Conservation (phyloP, 1,140 invertebrate genomes). For the Tetramorium parvispinum region DNA sequence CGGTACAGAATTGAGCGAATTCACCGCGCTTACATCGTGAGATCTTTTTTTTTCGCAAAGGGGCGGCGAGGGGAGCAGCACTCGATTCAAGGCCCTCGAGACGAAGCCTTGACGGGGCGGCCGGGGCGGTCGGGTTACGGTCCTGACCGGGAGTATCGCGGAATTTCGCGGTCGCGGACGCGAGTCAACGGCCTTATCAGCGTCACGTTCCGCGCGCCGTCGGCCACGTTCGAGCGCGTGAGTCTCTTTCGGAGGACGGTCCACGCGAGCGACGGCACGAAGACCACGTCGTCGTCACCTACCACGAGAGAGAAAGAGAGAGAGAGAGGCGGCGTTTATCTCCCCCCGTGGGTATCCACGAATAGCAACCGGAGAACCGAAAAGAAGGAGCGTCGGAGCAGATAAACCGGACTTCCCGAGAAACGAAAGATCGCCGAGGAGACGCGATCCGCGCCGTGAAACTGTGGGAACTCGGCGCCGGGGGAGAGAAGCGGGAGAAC, state of each 20-base stretch:
- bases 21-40: background rate
- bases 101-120: background rate
- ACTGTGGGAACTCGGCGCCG: too few relatives aligned
- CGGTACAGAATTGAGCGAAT: background rate
- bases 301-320: background rate
- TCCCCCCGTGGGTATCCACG: background rate
- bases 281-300: background rate
- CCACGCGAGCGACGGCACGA: background rate
- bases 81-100: background rate
- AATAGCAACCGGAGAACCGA: background rate
- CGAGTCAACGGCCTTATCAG: slow-evolving; percentile 81
- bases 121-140: slow-evolving; percentile 17
- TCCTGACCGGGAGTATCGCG: slow-evolving; percentile 60
- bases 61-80: background rate
- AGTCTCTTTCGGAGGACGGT: background rate
- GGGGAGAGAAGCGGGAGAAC: too few relatives aligned
- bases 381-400: background rate
- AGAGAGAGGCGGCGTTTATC: background rate
- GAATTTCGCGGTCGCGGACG: slow-evolving; percentile 75
- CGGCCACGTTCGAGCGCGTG: slow-evolving; percentile 3
- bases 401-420: too few relatives aligned
- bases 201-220: background rate
- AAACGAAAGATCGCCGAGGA: too few relatives aligned
- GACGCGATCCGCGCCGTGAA: too few relatives aligned
- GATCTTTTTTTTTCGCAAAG: background rate